phyloP scores from a whole-genome alignment of 2,888 invertebrate genomes.

The Magallana nippona region DNA sequence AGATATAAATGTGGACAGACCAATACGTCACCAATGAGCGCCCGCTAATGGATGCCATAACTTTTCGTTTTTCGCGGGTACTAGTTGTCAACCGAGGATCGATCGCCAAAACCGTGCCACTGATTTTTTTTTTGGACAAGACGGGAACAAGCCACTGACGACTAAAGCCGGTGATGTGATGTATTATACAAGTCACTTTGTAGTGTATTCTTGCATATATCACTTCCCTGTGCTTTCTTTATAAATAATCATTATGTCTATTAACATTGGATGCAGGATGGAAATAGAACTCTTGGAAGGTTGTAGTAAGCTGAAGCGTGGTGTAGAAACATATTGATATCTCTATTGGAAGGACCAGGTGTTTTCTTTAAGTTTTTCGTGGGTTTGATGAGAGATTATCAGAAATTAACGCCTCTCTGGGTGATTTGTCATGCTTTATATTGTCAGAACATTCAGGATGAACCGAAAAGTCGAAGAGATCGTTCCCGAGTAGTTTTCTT shows the following conservation, averaged over 20 bases:
- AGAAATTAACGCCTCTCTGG: constrained; percentile 2
- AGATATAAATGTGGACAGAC: constrained; percentile 1
- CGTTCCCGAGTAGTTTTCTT: constrained; percentile 26
- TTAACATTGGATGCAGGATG: neutral
- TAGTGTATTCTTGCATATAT: neutral
- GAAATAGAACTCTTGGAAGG: neutral
- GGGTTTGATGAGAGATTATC: constrained; percentile 30
- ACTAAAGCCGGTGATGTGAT: neutral
- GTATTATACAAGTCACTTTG: neutral
- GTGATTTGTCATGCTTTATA: neutral
- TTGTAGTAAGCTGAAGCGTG: neutral
- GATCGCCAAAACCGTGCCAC: neutral
- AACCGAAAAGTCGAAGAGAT: constrained; percentile 1
- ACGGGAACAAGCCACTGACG: neutral
- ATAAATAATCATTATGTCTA: constrained; percentile 32
- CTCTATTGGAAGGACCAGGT: constrained; percentile 4
- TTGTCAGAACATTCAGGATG: constrained; percentile 20
- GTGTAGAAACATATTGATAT: constrained; percentile 32
- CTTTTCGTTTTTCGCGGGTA: constrained; percentile 12
- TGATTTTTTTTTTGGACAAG: neutral
- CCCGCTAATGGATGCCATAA: constrained; percentile 20
- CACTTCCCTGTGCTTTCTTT: neutral
- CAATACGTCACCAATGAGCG: neutral
- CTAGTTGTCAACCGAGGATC: constrained; percentile 1
- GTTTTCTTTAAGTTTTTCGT: constrained; percentile 13